Conservation (phyloP, 2,888 invertebrate species). For the Automeris io region DNA sequence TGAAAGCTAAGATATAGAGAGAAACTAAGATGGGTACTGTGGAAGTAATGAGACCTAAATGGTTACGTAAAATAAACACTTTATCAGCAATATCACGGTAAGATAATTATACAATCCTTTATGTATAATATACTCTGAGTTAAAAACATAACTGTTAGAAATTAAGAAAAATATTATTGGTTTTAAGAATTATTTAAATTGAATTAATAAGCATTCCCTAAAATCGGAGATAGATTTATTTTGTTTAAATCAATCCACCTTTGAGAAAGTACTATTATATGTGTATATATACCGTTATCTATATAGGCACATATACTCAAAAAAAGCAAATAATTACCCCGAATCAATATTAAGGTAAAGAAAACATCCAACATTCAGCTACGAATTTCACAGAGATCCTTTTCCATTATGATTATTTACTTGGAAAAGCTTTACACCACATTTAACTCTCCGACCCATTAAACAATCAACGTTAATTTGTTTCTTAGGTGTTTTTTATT, state of each 20-base stretch:
- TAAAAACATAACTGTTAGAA: too few relatives aligned
- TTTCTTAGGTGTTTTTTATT: not conserved
- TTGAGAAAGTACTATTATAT: too few relatives aligned
- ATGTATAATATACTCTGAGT: not conserved
- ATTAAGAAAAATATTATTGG: too few relatives aligned
- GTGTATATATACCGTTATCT: too few relatives aligned
- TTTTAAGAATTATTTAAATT: too few relatives aligned
- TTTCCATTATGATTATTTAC: constrained; percentile 1
- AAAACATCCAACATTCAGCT: not conserved
- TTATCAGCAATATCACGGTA: constrained; percentile 32
- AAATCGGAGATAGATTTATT: too few relatives aligned
- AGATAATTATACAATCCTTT: constrained; percentile 10
- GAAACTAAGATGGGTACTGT: constrained; percentile 16
- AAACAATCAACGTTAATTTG: constrained; percentile 1
- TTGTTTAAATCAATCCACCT: too few relatives aligned
- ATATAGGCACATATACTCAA: too few relatives aligned
- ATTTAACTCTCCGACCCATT: constrained; percentile 1
- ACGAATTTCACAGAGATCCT: constrained; percentile 2
- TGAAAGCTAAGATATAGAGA: not conserved
- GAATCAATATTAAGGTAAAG: not conserved
- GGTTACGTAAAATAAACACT: constrained; percentile 23
- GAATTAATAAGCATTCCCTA: too few relatives aligned
- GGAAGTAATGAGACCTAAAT: constrained; percentile 23
- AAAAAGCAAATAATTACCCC: not conserved
- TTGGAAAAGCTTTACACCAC: not conserved